These are phyloP conservation scores for Myrmophylax atrothorax DNA, from an alignment of 2,113 vertebrate genomes.

Conservation along the genomic window DNA sequence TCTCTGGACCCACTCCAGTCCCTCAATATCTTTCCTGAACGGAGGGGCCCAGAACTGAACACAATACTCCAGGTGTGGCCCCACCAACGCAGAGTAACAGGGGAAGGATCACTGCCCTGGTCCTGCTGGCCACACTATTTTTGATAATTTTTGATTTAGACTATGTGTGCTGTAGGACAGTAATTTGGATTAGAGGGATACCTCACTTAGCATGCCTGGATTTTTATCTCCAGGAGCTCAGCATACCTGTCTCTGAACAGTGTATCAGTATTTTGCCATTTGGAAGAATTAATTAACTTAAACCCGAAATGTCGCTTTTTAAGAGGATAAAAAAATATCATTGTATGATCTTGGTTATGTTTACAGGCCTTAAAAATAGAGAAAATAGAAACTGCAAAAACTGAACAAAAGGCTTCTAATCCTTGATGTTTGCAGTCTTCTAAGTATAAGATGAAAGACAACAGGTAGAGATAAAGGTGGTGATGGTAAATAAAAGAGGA, in stretches of 20 bases:
- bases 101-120: too few relatives aligned
- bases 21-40: too few relatives aligned
- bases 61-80: too few relatives aligned
- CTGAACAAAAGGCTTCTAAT: neutral
- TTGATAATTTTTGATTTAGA: neutral
- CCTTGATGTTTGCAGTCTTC: neutral
- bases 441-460: neutral
- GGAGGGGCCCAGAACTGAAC: too few relatives aligned
- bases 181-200: neutral
- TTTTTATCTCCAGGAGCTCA: neutral
- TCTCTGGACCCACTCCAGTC: too few relatives aligned
- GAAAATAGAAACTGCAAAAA: neutral
- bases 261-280: neutral
- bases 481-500: neutral
- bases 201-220: neutral
- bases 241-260: neutral
- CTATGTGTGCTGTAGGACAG: neutral
- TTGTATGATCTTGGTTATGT: neutral
- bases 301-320: neutral
- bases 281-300: neutral
- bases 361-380: neutral
- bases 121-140: too few relatives aligned
- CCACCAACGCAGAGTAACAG: too few relatives aligned
- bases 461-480: neutral
- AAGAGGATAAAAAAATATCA: neutral